Percentiles rank a stretch among this genome's conserved stretches.
Evolutionary conservation across 2,113 vertebrate genomes (phyloP).

Genomic region (Xyrauchen texanus): DNA sequence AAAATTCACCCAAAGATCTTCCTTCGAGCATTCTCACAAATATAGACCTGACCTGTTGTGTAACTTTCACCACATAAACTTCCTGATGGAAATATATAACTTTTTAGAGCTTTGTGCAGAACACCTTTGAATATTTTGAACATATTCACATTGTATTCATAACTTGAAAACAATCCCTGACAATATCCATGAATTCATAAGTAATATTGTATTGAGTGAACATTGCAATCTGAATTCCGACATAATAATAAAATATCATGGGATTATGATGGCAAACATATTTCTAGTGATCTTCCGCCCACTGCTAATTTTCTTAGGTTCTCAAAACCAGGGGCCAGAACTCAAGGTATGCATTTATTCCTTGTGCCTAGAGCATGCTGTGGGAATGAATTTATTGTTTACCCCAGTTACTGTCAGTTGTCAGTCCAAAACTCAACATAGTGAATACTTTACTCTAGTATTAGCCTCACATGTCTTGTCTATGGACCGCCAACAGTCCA

Average conservation of each 20-base stretch:
- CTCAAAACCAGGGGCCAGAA: neutral
- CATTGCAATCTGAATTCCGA: neutral
- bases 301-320: slow-evolving; percentile 15
- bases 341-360: no score
- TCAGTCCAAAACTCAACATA: no score
- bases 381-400: no score
- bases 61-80: neutral
- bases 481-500: no score
- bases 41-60: neutral
- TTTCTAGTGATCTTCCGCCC: slow-evolving; percentile 4
- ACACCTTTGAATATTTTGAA: neutral
- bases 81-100: no score
- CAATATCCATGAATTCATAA: neutral
- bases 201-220: neutral
- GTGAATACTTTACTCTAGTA: no score
- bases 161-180: neutral
- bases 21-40: neutral
- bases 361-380: no score
- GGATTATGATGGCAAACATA: neutral
- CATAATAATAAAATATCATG: neutral
- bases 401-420: no score
- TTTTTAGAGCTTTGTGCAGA: neutral
- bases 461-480: no score
- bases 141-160: neutral
- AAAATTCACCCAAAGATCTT: slow-evolving; percentile 9